Evolutionary conservation across 2,113 vertebrate genomes (phyloP).

Genomic region (Pollimyrus isidori): DNA sequence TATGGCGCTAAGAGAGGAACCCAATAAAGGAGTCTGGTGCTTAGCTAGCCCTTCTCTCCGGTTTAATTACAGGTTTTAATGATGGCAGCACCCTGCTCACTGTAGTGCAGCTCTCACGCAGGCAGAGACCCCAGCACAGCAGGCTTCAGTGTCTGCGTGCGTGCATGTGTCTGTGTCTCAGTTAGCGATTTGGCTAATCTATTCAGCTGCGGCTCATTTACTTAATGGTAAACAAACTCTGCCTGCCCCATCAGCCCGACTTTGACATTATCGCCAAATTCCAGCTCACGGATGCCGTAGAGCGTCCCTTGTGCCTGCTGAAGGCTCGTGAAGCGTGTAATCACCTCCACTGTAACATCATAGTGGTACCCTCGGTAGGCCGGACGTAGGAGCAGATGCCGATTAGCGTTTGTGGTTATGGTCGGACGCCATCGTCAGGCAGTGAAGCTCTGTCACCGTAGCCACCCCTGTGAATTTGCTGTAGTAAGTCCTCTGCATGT

Average conservation of each 20-base stretch:
- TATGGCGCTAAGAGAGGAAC: constrained; percentile 13
- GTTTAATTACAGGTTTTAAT: constrained; percentile 13
- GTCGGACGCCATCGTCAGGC: background rate
- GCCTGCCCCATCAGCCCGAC: background rate
- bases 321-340: background rate
- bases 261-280: background rate
- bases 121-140: background rate
- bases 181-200: background rate
- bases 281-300: background rate
- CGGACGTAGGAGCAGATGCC: background rate
- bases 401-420: background rate
- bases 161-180: background rate
- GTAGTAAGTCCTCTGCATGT: background rate
- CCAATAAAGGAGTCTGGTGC: constrained; percentile 4
- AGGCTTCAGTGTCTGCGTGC: background rate
- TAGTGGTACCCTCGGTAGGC: background rate
- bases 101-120: background rate
- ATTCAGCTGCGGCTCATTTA: background rate
- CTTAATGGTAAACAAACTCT: constrained; percentile 1
- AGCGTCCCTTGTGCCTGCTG: background rate
- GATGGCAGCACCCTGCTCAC: background rate
- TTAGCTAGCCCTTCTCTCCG: constrained; percentile 6
- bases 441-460: background rate
- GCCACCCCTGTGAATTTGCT: background rate
- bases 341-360: background rate